Evolutionary conservation across 2,113 vertebrate genomes (phyloP), one percentile per base, ranked within the genome.

Genomic region (Phyllopteryx taeniolatus): DNA sequence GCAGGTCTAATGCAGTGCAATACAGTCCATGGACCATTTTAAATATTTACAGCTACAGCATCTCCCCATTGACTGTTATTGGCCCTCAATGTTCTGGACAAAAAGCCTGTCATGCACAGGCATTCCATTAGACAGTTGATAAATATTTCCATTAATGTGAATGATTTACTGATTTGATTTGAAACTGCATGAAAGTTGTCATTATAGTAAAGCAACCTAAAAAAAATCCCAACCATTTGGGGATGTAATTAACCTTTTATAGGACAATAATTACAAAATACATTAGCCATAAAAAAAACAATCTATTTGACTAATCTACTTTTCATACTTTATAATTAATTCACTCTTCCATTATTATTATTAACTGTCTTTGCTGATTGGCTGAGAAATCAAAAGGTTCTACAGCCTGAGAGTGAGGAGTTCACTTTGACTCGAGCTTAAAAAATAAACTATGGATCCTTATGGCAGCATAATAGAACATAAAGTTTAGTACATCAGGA

Each of bases 1-100:
- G 67, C 49, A 10, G 76, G 75, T 79, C 81, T 77, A 78, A 84
- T 81, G 77, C 74, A 70, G 66, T 75, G 66, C 74, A 78, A 81
- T 49, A 71, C 54, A 81, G 83, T 22, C 15, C 86, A 77, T 61
- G 68, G 79, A 81, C 46, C 9, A 46, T 80, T 88, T 88, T 77
- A 88, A 88, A 88, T 88, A 89, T 91, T 91, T 88, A 91, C 78
- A 70, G 35, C 79, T 78, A 90, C 87, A 90, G 88, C 87, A 85
- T 81, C 70, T 76, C 74, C 67, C 59, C 68, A 42, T 82, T 80
- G 70, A 74, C 69, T 56, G 47, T 71, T 22, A 7, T 75, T 84
- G 75, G 64, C 75, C 73, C 72, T 83, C 46, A 74, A 66, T 54
- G 70, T 73, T 82, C 71, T 76, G 69, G 73, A 75, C 81, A 79